A percentile compares a stretch with the other conserved stretches of the same genome.
Evolutionary conservation across 2,797 vertebrate species (phyloP).

Genomic region (Columba guinea): DNA sequence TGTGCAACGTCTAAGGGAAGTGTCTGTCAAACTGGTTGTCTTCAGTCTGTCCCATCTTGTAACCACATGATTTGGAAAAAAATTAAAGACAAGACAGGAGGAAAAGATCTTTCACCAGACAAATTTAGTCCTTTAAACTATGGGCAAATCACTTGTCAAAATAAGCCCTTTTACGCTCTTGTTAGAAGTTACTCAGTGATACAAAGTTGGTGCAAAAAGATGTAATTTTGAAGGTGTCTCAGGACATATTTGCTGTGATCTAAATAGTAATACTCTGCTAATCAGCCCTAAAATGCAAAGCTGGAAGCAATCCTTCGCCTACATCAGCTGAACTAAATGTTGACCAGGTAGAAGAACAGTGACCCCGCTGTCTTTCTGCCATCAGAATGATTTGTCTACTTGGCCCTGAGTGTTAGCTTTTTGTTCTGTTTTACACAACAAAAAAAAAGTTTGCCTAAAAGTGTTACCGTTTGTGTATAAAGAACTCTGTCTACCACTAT

Average conservation of each 20-base stretch:
- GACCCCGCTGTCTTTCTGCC: neutral
- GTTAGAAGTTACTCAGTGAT: neutral
- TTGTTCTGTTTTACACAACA: neutral
- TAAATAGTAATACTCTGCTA: neutral
- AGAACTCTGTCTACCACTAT: neutral
- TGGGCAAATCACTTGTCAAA: neutral
- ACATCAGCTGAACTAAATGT: neutral
- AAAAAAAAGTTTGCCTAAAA: neutral
- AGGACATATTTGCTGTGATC: neutral
- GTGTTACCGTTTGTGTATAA: neutral
- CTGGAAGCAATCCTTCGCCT: neutral
- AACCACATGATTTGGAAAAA: neutral
- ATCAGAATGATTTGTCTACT: neutral
- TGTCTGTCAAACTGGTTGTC: neutral
- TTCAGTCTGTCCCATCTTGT: neutral
- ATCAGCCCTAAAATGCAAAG: neutral
- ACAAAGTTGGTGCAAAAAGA: fast-evolving
- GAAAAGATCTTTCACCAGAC: neutral
- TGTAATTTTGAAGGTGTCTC: neutral
- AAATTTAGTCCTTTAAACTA: neutral
- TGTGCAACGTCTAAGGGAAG: neutral
- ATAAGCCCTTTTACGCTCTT: neutral
- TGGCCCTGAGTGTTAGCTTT: neutral
- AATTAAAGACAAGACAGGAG: fast-evolving
- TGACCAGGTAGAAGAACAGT: neutral